phyloP scores from a whole-genome alignment of 2,888 invertebrate species.

The Empis livida region DNA sequence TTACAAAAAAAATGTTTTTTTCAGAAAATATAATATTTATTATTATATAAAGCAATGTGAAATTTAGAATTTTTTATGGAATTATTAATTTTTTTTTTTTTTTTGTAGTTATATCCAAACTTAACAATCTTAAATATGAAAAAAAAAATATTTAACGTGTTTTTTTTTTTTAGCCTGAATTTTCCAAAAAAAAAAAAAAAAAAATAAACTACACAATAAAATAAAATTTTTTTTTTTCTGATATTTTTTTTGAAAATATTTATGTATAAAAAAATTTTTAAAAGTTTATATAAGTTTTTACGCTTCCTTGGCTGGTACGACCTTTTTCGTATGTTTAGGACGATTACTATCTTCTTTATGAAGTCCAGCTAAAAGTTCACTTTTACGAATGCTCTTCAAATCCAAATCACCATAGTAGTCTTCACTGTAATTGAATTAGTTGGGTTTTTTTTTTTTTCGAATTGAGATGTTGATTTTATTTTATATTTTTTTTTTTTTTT shows the following conservation, averaged over 20 bases:
- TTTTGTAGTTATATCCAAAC: no score
- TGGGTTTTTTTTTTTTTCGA: slow-evolving; percentile 9
- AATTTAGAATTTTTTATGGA: no score
- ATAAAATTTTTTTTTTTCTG: slow-evolving; percentile 4
- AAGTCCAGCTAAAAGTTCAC: slow-evolving; percentile 75
- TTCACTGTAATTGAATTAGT: slow-evolving; percentile 58
- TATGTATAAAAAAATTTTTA: neutral
- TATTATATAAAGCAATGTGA: no score
- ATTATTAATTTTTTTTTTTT: neutral
- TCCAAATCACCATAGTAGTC: slow-evolving; percentile 94
- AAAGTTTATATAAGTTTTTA: slow-evolving; percentile 24
- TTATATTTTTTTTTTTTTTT: no score
- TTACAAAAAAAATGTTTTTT: no score
- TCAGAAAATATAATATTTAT: no score
- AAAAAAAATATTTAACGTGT: slow-evolving; percentile 4
- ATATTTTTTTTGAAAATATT: slow-evolving; percentile 4
- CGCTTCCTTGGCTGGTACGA: slow-evolving; percentile 26
- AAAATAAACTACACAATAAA: neutral
- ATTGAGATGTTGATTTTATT: slow-evolving; percentile 2
- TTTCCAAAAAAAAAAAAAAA: no score
- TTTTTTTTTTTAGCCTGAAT: slow-evolving; percentile 10
- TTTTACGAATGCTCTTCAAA: slow-evolving; percentile 89
- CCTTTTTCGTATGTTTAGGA: slow-evolving; percentile 40
- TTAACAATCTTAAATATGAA: slow-evolving; percentile 9
- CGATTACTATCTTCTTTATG: slow-evolving; percentile 32